Conservation (phyloP, 2,888 invertebrate species). For the Brachycybe producta region DNA sequence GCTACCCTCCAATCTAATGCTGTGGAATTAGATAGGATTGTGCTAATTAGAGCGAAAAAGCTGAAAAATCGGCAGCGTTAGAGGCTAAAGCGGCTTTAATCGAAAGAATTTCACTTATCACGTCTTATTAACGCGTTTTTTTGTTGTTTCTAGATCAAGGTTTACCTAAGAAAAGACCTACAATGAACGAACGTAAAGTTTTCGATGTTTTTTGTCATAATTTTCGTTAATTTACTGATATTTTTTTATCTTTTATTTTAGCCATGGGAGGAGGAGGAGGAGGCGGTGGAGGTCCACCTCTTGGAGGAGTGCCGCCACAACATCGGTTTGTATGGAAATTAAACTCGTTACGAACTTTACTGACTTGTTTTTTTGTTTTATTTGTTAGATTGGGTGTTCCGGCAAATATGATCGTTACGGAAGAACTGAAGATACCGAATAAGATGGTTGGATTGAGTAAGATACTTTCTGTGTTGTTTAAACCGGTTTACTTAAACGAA, state of each 20-base stretch:
- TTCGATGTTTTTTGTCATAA: background rate
- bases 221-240: too few relatives aligned
- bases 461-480: constrained; percentile 33
- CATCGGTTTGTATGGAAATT: constrained; percentile 24
- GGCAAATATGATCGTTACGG: constrained; percentile 38
- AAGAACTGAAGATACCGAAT: constrained; percentile 86
- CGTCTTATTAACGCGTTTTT: too few relatives aligned
- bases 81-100: too few relatives aligned
- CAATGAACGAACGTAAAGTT: constrained; percentile 26
- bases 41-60: too few relatives aligned
- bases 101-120: too few relatives aligned
- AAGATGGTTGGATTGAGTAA: constrained; percentile 87
- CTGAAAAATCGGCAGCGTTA: too few relatives aligned
- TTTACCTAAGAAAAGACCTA: constrained; percentile 58
- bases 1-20: too few relatives aligned
- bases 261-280: too few relatives aligned
- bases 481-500: background rate
- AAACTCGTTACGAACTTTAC: background rate
- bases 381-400: constrained; percentile 22
- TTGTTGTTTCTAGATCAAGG: too few relatives aligned
- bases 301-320: background rate
- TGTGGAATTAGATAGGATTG: too few relatives aligned
- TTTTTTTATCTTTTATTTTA: too few relatives aligned
- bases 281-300: background rate
- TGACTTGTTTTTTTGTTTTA: background rate